Evolutionary conservation across 1,140 invertebrate genomes (phyloP).

Genomic region (Forficula auricularia): DNA sequence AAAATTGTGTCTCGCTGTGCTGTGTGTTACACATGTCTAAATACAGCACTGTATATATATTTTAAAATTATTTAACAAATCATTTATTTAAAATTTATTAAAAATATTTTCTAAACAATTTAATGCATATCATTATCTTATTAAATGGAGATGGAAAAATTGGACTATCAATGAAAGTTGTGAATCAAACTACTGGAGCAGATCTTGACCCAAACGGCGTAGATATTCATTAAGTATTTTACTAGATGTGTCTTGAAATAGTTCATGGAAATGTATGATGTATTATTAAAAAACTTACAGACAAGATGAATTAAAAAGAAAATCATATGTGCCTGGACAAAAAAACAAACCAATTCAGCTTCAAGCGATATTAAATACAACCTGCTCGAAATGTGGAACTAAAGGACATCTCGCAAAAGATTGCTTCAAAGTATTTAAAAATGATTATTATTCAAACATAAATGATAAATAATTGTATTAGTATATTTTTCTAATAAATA

Average conservation of each 20-base stretch:
- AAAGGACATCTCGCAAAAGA: conserved; percentile 26
- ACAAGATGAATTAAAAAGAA: conserved; percentile 23
- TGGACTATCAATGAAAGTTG: conserved; percentile 28
- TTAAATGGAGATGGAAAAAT: conserved; percentile 27
- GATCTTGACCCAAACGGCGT: conserved; percentile 30
- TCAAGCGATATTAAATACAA: conserved; percentile 27
- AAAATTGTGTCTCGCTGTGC: no score
- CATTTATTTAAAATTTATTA: no score
- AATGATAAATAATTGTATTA: no score
- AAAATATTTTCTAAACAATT: no score
- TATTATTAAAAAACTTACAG: conserved; percentile 9
- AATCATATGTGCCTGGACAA: conserved; percentile 12
- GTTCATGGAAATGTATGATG: not conserved
- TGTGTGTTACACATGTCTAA: no score
- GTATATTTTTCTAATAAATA: no score
- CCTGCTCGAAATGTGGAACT: conserved; percentile 26
- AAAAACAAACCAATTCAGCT: conserved; percentile 23
- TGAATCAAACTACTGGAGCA: conserved; percentile 27
- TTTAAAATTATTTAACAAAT: no score
- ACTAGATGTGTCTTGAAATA: not conserved
- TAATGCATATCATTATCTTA: no score
- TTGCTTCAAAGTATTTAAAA: conserved; percentile 25
- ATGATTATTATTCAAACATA: not conserved
- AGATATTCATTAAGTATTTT: conserved; percentile 19
- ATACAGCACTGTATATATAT: no score